Evolutionary conservation across 1,140 invertebrate species (phyloP).

Genomic region (Lasaia peninsularis): DNA sequence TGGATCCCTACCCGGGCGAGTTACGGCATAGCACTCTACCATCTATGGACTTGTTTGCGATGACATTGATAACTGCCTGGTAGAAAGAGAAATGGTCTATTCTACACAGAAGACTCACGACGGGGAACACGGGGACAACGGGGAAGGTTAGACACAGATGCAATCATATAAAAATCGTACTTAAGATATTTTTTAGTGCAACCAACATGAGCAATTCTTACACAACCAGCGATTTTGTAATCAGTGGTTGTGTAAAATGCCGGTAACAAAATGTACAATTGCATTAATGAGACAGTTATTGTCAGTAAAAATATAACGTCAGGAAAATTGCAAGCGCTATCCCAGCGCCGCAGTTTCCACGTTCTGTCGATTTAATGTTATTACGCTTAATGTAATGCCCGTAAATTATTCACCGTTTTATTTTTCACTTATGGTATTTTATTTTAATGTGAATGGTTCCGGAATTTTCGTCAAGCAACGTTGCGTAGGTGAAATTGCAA

Average conservation of each 20-base stretch:
- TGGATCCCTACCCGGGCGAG: too few species aligned
- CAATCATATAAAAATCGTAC: too few species aligned
- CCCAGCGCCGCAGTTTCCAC: conserved; percentile 39
- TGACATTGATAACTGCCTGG: too few species aligned
- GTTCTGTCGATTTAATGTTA: conserved; percentile 48
- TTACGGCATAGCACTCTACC: too few species aligned
- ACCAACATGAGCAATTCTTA: too few species aligned
- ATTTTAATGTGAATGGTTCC: conserved; percentile 31
- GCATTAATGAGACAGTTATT: conserved; percentile 51
- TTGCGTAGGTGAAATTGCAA: not conserved
- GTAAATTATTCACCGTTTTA: conserved; percentile 45
- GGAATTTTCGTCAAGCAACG: not conserved
- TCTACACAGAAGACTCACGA: too few species aligned
- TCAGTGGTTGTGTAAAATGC: conserved; percentile 30
- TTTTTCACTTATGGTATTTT: conserved; percentile 38
- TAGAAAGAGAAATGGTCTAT: too few species aligned
- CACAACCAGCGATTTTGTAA: conserved; percentile 3
- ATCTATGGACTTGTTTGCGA: too few species aligned
- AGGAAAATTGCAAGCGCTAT: conserved; percentile 35
- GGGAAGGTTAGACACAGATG: too few species aligned
- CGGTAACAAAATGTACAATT: conserved; percentile 33
- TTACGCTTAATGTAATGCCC: conserved; percentile 46
- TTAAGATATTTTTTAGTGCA: too few species aligned
- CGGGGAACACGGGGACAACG: too few species aligned
- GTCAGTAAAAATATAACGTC: conserved; percentile 50